phyloP scores from a whole-genome alignment of 2,888 invertebrate genomes.

The Sphaeridia pumilis region DNA sequence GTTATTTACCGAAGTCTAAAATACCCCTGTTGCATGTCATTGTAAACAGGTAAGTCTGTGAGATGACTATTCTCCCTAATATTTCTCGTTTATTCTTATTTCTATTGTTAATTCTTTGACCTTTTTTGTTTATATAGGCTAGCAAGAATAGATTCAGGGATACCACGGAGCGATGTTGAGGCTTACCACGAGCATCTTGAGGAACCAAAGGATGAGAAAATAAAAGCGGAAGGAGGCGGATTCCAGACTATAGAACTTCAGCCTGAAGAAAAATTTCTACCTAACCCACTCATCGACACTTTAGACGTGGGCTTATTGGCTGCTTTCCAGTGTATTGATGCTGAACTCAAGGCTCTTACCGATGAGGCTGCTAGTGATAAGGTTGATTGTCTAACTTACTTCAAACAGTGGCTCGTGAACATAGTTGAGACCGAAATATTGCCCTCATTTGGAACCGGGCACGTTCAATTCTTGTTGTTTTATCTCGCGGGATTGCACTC shows the following conservation, averaged over 20 bases:
- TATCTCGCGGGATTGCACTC: slow-evolving; percentile 56
- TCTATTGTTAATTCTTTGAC: slow-evolving; percentile 4
- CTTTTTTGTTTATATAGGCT: slow-evolving; percentile 45
- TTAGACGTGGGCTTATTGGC: slow-evolving; percentile 68
- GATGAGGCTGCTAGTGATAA: not conserved
- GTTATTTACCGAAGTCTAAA: slow-evolving; percentile 59
- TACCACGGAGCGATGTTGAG: slow-evolving; percentile 47
- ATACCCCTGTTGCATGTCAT: slow-evolving; percentile 60
- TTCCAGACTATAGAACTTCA: slow-evolving; percentile 47
- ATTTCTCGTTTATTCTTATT: slow-evolving; percentile 12
- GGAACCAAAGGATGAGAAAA: slow-evolving; percentile 33
- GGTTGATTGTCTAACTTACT: slow-evolving; percentile 40
- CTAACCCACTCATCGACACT: slow-evolving; percentile 50
- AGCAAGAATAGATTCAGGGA: slow-evolving; percentile 61
- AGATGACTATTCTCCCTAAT: slow-evolving; percentile 3
- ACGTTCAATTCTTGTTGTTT: slow-evolving; percentile 66
- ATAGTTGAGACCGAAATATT: slow-evolving; percentile 70
- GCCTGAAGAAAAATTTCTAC: slow-evolving; percentile 42
- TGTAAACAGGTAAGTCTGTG: slow-evolving; percentile 55
- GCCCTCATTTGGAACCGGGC: slow-evolving; percentile 68
- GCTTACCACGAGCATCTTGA: slow-evolving; percentile 41
- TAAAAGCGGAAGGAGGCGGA: slow-evolving; percentile 18
- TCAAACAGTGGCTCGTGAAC: slow-evolving; percentile 51
- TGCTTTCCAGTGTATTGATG: slow-evolving; percentile 56
- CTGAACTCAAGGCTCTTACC: slow-evolving; percentile 38